These are phyloP conservation scores for Synanthedon myopaeformis DNA, from an alignment of 2,888 invertebrate genomes.

Conservation along the genomic window DNA sequence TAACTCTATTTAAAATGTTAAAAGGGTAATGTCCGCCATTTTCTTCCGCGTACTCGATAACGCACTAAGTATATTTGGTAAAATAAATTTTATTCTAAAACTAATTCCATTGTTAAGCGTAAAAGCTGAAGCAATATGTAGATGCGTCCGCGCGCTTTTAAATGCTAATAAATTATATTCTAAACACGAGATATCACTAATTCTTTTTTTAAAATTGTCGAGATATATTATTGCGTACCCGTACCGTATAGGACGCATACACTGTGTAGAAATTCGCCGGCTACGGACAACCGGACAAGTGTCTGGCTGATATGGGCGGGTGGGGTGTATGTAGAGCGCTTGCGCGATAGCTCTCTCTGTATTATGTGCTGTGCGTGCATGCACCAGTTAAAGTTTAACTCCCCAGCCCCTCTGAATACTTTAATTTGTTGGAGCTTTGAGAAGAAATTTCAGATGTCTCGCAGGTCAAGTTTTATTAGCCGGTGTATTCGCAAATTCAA, in stretches of 20 bases:
- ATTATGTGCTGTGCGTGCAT: conserved; percentile 55
- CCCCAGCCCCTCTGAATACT: conserved; percentile 21
- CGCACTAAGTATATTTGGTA: conserved; percentile 10
- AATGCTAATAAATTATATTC: conserved; percentile 8
- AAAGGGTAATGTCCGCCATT: conserved; percentile 46
- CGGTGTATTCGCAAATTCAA: conserved; percentile 52
- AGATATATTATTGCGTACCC: conserved; percentile 43
- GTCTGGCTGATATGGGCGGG: conserved; percentile 55
- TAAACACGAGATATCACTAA: background rate
- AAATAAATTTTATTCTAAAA: conserved; percentile 3
- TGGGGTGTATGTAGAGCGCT: conserved; percentile 34
- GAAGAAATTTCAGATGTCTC: conserved; percentile 28
- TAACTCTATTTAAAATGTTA: conserved; percentile 18
- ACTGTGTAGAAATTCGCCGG: conserved; percentile 60
- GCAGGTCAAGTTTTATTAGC: conserved; percentile 29
- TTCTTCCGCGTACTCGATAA: conserved; percentile 31
- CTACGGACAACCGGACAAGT: conserved; percentile 36
- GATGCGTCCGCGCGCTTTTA: too few species aligned
- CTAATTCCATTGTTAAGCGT: conserved; percentile 36
- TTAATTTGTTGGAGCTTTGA: conserved; percentile 3
- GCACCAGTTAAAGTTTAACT: conserved; percentile 29
- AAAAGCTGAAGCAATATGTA: conserved; percentile 28
- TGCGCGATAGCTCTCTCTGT: conserved; percentile 43
- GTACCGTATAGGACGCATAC: conserved; percentile 41
- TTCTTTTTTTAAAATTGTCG: conserved; percentile 9